Percentiles rank a stretch among this genome's conserved stretches.
Conservation (phyloP, 2,113 vertebrate species). For the Oryzias javanicus region DNA sequence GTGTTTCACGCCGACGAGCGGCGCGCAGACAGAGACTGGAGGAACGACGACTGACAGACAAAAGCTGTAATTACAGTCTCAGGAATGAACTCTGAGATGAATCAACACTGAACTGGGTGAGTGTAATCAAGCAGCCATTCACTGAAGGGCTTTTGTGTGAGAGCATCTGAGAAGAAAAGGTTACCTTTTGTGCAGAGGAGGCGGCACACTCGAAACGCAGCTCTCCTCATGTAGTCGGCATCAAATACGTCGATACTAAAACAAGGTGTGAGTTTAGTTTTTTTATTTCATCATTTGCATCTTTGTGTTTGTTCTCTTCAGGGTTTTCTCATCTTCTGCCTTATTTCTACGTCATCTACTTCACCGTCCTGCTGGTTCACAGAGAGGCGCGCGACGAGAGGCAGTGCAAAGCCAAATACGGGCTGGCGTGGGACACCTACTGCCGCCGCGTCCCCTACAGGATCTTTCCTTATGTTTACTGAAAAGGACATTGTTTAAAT, state of each 20-base stretch:
- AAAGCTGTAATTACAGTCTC: conserved; percentile 4
- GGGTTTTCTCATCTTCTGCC: conserved; percentile 84
- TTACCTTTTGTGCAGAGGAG: conserved; percentile 10
- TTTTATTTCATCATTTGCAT: background rate
- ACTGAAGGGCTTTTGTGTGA: conserved; percentile 21
- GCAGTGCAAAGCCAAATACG: conserved; percentile 84
- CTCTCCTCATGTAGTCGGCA: conserved; percentile 7
- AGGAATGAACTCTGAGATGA: conserved; percentile 8
- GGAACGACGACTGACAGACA: background rate
- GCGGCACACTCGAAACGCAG: conserved; percentile 22
- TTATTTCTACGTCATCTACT: conserved; percentile 89
- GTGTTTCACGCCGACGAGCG: background rate
- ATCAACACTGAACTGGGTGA: conserved; percentile 21
- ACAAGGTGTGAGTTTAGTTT: conserved; percentile 1
- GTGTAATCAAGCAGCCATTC: conserved; percentile 32
- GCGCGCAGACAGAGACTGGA: background rate
- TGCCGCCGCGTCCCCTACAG: conserved; percentile 86
- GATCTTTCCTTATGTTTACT: conserved; percentile 88
- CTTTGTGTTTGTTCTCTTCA: conserved; percentile 36
- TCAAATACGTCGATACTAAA: conserved; percentile 3
- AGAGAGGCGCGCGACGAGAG: conserved; percentile 86
- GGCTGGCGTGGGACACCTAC: conserved; percentile 85
- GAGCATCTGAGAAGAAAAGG: conserved; percentile 9
- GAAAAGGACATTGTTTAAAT: conserved; percentile 29
- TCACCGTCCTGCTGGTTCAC: conserved; percentile 82